Base-by-base conservation (phyloP, 1,140 invertebrate species). In the Zaprionus ornatus region DNA sequence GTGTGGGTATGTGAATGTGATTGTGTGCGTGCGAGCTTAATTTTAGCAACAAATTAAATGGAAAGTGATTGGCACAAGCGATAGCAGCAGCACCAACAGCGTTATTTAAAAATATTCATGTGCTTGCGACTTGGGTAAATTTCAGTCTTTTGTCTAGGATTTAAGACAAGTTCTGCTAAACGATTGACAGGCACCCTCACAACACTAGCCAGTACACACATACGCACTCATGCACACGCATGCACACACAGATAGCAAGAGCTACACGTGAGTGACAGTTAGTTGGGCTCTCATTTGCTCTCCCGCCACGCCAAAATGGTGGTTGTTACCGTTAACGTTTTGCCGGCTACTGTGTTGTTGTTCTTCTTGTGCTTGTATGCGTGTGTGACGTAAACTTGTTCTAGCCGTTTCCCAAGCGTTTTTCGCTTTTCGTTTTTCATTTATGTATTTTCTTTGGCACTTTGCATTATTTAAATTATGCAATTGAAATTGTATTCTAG, bases 301-400 rank as follows among this genome's bases (percentile, higher is more conserved):
- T 69, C 23, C 40, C 45, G 10, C 6, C 17, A 37, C 10, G 50
- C 17, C 54, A 77, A 68, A 67, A 76, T 76, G 80, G 83, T 86
- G 82, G 82, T 82, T 52, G 68, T 57, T 76, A 90, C 84, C 81
- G 85, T 85, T 88, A 81, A 61, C 27, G 64, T 76, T 84, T 80
- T 80, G 84, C 84, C 84, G 84, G 84, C 73, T 79, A 66, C 70
- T 17, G 40, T 17, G 40, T 17, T 45, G n/a, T 6, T 68, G 54
- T 60, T 60, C 42, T 55, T 65, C 29, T 12, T 57, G 19, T 27
- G 32, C 19, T 37, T 37, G 25, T 37, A 29, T 57, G 17, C 50
- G 50, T 21, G 15, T 65, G 79, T 79, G 74, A 77, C 64, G 74
- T 76, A 70, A 79, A 69, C 78, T 66, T 79, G 17, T 72, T 54